These are phyloP conservation scores for Pseudomyrmex dendroicus DNA, from an alignment of 1,140 invertebrate species.

Conservation along the genomic window DNA sequence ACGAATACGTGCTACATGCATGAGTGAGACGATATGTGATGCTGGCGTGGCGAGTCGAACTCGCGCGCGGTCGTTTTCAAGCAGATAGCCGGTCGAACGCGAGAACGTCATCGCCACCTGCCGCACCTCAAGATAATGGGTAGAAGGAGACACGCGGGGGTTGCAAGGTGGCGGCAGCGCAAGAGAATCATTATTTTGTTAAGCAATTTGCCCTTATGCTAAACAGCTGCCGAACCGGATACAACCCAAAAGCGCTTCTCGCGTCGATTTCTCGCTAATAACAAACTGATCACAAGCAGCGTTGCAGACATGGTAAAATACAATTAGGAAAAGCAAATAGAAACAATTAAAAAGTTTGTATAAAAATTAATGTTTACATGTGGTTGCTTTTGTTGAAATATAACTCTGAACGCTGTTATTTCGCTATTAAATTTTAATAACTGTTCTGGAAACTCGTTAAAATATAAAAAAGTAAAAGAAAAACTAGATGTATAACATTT, in stretches of 20 bases:
- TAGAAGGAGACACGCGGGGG: constrained; percentile 40
- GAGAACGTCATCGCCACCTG: constrained; percentile 73
- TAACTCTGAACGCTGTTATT: too few species aligned
- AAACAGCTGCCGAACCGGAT: constrained; percentile 72
- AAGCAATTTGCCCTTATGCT: constrained; percentile 76
- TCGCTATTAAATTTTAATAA: too few species aligned
- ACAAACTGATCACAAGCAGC: background rate
- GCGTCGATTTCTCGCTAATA: constrained; percentile 22
- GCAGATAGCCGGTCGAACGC: constrained; percentile 40
- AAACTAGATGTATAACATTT: too few species aligned
- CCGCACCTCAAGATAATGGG: constrained; percentile 58
- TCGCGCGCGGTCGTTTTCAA: constrained; percentile 48
- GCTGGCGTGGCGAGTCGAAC: constrained; percentile 23
- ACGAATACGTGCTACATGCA: constrained; percentile 1
- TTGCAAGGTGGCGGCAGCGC: constrained; percentile 12
- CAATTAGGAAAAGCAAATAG: too few species aligned
- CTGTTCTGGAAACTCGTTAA: too few species aligned
- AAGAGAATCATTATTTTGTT: constrained; percentile 71
- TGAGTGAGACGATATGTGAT: constrained; percentile 2
- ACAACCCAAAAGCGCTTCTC: background rate
- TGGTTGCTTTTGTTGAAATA: too few species aligned
- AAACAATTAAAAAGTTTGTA: too few species aligned
- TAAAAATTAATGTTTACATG: too few species aligned
- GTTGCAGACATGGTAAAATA: background rate
- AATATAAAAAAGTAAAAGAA: too few species aligned